Base-by-base conservation (phyloP, 1,140 invertebrate genomes). In the Papilio machaon region DNA sequence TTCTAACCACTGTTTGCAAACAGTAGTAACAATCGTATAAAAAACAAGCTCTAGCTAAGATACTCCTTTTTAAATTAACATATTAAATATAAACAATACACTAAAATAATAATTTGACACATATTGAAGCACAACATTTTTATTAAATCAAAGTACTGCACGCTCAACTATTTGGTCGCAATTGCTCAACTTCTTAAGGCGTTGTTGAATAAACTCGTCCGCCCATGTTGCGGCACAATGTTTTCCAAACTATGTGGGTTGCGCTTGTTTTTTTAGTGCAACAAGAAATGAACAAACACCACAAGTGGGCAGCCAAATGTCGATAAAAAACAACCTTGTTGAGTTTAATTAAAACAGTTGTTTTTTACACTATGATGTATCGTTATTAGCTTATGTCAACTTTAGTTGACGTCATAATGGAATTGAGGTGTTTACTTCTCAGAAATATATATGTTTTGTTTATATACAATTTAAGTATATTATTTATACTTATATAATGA, bases 201-300 rank as follows among this genome's bases (percentile, higher is more conserved):
- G 43, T 30, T 58, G 74, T 67, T 73, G 73, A 81, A 35, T 78
- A 76, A 82, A 86, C 87, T 85, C 76, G 89, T 91, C 90, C 90
- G 91, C 90, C 90, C 86, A 90, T 90, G 83, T 85, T 82, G 58
- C 82, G 80, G 79, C 76, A 82, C 74, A 74, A 43, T 80, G 43
- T 75, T 81, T 75, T 81, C 60, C 15, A 46, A 75, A 79, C 43
- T 79, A 82, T 79, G 90, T 92, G 87, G 91, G 91, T 86, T 82
- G 87, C 81, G 80, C 83, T 75, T 54, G 82, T 77, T 85, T 84
- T 73, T 85, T 81, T 11, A 52, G 76, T 70, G 58, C 60, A 79
- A 46, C 35, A 78, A 78, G 17, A 79, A 67, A 30, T 35, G 52
- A 67, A 35, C 30, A 58, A 58, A 67, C 77, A 60, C 38, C 58